phyloP scores from a whole-genome alignment of 1,140 invertebrate genomes.

The Agrilus planipennis region DNA sequence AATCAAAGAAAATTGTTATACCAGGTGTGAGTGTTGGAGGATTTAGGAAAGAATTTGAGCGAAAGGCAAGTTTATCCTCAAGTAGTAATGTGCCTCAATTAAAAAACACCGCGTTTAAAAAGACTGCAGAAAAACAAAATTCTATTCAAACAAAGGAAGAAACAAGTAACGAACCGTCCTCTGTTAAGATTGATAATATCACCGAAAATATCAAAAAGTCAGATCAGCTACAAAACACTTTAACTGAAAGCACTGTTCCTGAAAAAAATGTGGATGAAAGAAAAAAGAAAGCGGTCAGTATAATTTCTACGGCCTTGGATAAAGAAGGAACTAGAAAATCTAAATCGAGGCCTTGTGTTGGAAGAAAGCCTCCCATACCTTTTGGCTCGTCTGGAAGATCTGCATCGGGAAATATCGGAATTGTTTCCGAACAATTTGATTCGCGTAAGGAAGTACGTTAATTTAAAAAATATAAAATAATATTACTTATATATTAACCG shows the following conservation, averaged over 20 bases:
- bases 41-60: conserved; percentile 72
- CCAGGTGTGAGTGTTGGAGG: conserved; percentile 71
- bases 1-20: conserved; percentile 68
- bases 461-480: too few species aligned
- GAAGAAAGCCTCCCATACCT: conserved; percentile 45
- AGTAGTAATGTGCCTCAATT: not conserved
- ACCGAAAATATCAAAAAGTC: conserved; percentile 5
- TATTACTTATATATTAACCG: too few species aligned
- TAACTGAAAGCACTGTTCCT: not conserved
- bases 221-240: too few species aligned
- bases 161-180: conserved; percentile 15
- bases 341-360: conserved; percentile 32
- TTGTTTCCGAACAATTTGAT: too few species aligned
- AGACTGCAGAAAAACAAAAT: conserved; percentile 12
- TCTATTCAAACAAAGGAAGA: conserved; percentile 13
- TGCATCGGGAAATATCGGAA: conserved; percentile 36
- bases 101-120: too few species aligned
- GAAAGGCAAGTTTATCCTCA: conserved; percentile 54
- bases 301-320: conserved; percentile 45
- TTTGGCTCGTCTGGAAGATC: conserved; percentile 40
- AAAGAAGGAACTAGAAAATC: conserved; percentile 39
- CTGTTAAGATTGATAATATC: too few species aligned
- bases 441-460: too few species aligned
- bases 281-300: conserved; percentile 41
- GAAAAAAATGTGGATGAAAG: conserved; percentile 24